These are phyloP conservation scores for Dromaius novaehollandiae DNA, from an alignment of 2,113 vertebrate species.

Conservation along the genomic window DNA sequence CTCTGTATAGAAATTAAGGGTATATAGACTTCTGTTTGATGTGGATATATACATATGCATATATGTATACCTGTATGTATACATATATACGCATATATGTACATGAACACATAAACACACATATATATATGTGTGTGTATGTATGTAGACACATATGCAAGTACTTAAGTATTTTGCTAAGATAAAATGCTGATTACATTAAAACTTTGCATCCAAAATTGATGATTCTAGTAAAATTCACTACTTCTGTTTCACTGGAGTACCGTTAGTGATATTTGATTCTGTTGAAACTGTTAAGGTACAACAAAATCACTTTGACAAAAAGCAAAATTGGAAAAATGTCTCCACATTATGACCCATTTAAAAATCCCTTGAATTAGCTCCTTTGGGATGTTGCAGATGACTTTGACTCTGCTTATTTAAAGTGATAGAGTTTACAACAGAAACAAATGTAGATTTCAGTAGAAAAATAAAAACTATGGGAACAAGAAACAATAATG, in stretches of 20 bases:
- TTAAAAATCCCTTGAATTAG: neutral
- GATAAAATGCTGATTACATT: neutral
- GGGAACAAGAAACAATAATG: neutral
- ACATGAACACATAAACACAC: neutral
- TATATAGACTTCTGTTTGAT: neutral
- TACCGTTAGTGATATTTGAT: neutral
- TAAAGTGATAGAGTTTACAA: slow-evolving; percentile 17
- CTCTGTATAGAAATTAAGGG: neutral
- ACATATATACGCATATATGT: neutral
- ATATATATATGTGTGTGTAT: too few relatives aligned
- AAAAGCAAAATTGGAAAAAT: slow-evolving; percentile 1
- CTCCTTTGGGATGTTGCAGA: neutral
- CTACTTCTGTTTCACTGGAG: neutral
- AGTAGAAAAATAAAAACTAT: neutral
- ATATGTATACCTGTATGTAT: rapidly evolving
- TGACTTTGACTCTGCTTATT: neutral
- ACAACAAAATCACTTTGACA: neutral
- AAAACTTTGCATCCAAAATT: neutral
- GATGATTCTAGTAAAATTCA: neutral
- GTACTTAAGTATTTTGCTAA: neutral
- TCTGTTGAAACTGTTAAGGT: slow-evolving; percentile 2
- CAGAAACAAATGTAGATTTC: slow-evolving; percentile 35
- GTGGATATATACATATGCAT: rapidly evolving
- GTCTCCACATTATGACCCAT: neutral
- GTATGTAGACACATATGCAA: neutral